A percentile compares a stretch with the other conserved stretches of the same genome.
Conservation (phyloP, 2,113 vertebrate genomes). For the Chauna torquata region DNA sequence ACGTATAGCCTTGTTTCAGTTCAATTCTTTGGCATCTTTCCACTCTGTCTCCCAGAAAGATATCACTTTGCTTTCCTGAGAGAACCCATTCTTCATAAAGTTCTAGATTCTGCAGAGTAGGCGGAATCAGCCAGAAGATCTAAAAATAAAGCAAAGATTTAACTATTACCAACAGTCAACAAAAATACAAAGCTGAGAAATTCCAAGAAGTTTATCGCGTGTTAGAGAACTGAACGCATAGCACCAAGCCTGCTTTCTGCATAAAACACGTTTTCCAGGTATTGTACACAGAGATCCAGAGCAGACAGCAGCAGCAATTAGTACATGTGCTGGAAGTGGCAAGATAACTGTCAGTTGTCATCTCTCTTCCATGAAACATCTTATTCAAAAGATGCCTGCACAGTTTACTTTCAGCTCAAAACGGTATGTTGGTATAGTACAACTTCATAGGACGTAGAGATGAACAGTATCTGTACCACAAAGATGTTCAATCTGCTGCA, state of each 20-base stretch:
- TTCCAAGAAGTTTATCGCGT: neutral
- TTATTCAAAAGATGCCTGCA: neutral
- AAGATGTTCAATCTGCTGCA: neutral
- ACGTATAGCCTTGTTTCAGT: conserved; percentile 92
- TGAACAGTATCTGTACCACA: neutral
- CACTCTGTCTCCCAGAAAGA: conserved; percentile 94
- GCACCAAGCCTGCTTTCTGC: neutral
- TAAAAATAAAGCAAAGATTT: conserved; percentile 66
- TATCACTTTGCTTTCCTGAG: conserved; percentile 95
- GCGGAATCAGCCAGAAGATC: conserved; percentile 98
- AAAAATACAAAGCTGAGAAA: neutral
- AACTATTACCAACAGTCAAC: neutral
- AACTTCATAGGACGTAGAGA: neutral
- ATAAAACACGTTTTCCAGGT: neutral
- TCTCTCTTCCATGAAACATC: conserved; percentile 5
- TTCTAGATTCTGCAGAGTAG: conserved; percentile 90
- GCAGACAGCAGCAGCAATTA: conserved; percentile 30
- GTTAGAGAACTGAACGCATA: neutral
- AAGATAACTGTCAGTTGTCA: conserved; percentile 5
- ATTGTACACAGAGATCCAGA: neutral
- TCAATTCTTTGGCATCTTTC: conserved; percentile 95
- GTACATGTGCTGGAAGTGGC: neutral
- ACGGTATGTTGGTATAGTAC: neutral
- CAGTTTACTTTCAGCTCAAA: neutral
- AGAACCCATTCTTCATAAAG: conserved; percentile 98